Evolutionary conservation across 2,888 invertebrate species (phyloP).

Genomic region (Chloromyia formosa): DNA sequence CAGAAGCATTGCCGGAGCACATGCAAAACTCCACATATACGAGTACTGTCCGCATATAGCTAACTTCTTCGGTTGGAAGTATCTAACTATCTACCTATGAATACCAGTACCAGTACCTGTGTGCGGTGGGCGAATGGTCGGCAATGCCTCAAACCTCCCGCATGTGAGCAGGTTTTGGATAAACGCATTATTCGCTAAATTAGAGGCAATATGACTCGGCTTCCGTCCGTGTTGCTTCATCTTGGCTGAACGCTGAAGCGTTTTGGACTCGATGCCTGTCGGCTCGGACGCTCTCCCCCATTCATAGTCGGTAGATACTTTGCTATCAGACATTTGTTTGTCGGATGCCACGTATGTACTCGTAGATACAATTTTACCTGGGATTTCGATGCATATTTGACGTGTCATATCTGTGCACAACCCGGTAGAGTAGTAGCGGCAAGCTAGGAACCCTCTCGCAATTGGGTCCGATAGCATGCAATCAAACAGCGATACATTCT

Average conservation of each 20-base stretch:
- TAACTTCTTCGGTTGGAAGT: slow-evolving; percentile 21
- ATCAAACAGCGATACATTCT: slow-evolving; percentile 15
- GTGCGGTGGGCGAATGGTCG: slow-evolving; percentile 2
- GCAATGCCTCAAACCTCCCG: slow-evolving; percentile 6
- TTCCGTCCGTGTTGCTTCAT: not conserved
- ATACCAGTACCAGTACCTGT: not conserved
- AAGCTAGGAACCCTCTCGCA: not conserved
- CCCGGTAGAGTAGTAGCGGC: not conserved
- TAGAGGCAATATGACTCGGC: slow-evolving; percentile 25
- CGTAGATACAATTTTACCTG: not conserved
- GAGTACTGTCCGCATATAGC: not conserved
- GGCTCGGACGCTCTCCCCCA: too few relatives aligned
- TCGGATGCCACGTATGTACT: not conserved
- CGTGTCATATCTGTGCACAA: not conserved
- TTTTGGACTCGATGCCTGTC: not conserved
- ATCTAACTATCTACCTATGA: too few relatives aligned
- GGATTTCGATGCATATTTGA: not conserved
- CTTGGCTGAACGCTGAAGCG: not conserved
- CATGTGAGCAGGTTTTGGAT: not conserved
- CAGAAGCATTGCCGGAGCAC: slow-evolving; percentile 20
- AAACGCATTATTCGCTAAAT: slow-evolving; percentile 42
- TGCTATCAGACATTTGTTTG: not conserved
- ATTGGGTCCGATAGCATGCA: not conserved
- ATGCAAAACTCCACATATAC: not conserved
- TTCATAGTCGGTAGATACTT: not conserved